Evolutionary conservation across 2,797 vertebrate genomes (phyloP), one percentile per base, ranked within the genome.

Genomic region (Adelosebastes latens): DNA sequence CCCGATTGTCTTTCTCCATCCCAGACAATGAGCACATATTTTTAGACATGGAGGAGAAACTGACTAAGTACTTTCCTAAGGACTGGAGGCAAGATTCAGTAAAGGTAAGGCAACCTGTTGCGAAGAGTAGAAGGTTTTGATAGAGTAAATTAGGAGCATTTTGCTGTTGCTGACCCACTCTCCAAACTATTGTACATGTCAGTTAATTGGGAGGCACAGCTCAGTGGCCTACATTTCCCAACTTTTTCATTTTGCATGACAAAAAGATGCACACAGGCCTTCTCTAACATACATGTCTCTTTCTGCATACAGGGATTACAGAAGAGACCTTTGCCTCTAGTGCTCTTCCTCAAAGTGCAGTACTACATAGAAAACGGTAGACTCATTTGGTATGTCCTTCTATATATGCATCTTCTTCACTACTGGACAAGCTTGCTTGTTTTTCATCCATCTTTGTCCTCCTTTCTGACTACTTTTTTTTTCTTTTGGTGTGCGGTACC

Each of bases 21-120:
- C 14, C 85, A 99, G 97, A 98, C 92, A 97, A 97, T 72, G 97
- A 98, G 81, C 96, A 97, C 81, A 93, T 98, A 81, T 99, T 97
- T 91, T 90, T 98, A 88, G 97, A 99, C 85, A 85, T 98, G 95
- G 97, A 97, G 63, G 97, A 97, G 89, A 98, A 97, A 78, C 95
- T 99, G 73, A 95, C 92, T 13, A 97, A 96, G 85, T 98, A 97
- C 91, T 98, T 99, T 80, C 91, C 95, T 11, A 97, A 97, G 90
- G 97, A 98, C 65, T 97, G 97, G 97, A 97, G 96, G 88, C 96
- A 94, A 85, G 96, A 97, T 9, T 79, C 76, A 0, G 92, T 25
- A 29, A 96, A 95, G 95, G 97, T 98, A 81, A 80, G 46, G 8
- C 16, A 25, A 4, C 18, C 12, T n/a, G 29, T 56, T 42, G 2